phyloP scores from a whole-genome alignment of 1,140 invertebrate genomes.

The Caenorhabditis remanei region DNA sequence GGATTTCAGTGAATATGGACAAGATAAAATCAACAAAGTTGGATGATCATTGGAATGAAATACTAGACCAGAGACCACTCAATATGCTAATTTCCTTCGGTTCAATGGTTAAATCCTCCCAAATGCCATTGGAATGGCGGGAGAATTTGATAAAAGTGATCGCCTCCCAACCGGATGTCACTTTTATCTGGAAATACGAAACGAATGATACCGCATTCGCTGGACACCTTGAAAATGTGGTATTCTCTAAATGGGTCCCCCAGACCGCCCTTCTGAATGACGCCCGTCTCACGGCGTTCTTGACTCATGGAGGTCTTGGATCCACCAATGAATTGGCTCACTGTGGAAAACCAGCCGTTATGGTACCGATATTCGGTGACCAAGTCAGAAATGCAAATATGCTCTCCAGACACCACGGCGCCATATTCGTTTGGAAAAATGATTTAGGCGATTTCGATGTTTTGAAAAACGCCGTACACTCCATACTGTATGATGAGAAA shows the following conservation, averaged over 20 bases:
- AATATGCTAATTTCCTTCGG: constrained; percentile 61
- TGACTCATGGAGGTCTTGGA: constrained; percentile 72
- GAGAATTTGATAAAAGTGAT: constrained; percentile 35
- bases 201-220: constrained; percentile 40
- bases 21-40: neutral
- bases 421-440: constrained; percentile 60
- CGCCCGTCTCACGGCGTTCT: constrained; percentile 67
- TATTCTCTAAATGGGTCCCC: constrained; percentile 63
- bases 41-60: neutral
- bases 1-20: constrained; percentile 60
- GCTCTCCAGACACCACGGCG: constrained; percentile 59
- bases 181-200: constrained; percentile 69
- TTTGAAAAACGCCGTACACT: constrained; percentile 48
- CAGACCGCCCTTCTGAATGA: constrained; percentile 66
- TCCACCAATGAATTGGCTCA: constrained; percentile 70
- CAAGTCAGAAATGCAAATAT: constrained; percentile 67
- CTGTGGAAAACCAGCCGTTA: constrained; percentile 69
- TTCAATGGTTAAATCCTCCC: constrained; percentile 51
- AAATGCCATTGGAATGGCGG: constrained; percentile 55
- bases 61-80: neutral
- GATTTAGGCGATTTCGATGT: constrained; percentile 33
- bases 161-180: constrained; percentile 55
- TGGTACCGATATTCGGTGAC: constrained; percentile 69
- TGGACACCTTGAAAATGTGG: constrained; percentile 46
- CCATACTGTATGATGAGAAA: constrained; percentile 56